Percentiles rank a stretch among this genome's conserved stretches.
Evolutionary conservation across 2,797 vertebrate genomes (phyloP).

Genomic region (Chromis chromis): DNA sequence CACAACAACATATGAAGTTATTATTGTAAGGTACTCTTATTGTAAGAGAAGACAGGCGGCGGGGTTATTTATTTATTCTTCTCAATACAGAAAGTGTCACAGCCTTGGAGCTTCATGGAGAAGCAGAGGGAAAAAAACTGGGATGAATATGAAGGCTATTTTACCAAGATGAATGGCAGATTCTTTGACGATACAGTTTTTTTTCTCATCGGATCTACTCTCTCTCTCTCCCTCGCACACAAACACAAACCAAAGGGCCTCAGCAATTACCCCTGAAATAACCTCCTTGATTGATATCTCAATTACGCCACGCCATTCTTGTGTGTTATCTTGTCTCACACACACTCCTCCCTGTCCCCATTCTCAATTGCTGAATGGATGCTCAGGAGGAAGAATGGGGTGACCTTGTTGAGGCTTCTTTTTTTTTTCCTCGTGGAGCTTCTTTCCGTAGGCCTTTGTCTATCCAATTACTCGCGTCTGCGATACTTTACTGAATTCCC

Average conservation of each 20-base stretch:
- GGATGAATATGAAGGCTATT: slow-evolving; percentile 31
- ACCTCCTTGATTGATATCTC: slow-evolving; percentile 86
- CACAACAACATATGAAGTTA: slow-evolving; percentile 36
- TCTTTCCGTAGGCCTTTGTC: slow-evolving; percentile 49
- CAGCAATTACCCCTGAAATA: slow-evolving; percentile 84
- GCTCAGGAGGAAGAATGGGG: slow-evolving; percentile 63
- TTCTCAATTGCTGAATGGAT: slow-evolving; percentile 73
- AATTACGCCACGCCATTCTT: slow-evolving; percentile 81
- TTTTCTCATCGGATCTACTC: slow-evolving; percentile 30
- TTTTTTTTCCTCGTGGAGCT: slow-evolving; percentile 13
- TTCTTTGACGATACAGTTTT: slow-evolving; percentile 35
- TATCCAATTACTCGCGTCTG: slow-evolving; percentile 29
- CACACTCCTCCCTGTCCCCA: slow-evolving; percentile 67
- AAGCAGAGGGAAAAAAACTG: slow-evolving; percentile 15
- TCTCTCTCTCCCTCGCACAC: slow-evolving; percentile 27
- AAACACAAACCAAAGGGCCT: slow-evolving; percentile 76
- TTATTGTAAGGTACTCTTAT: slow-evolving; percentile 28
- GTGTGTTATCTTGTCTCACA: slow-evolving; percentile 79
- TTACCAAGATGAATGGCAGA: slow-evolving; percentile 50
- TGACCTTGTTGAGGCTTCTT: slow-evolving; percentile 75
- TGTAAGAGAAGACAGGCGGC: slow-evolving; percentile 25
- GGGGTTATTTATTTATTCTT: slow-evolving; percentile 32
- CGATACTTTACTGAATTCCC: slow-evolving; percentile 36
- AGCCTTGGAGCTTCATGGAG: slow-evolving; percentile 16
- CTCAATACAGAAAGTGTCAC: slow-evolving; percentile 5